phyloP scores from a whole-genome alignment of 2,797 vertebrate genomes.

The Acanthurus leucopareius region DNA sequence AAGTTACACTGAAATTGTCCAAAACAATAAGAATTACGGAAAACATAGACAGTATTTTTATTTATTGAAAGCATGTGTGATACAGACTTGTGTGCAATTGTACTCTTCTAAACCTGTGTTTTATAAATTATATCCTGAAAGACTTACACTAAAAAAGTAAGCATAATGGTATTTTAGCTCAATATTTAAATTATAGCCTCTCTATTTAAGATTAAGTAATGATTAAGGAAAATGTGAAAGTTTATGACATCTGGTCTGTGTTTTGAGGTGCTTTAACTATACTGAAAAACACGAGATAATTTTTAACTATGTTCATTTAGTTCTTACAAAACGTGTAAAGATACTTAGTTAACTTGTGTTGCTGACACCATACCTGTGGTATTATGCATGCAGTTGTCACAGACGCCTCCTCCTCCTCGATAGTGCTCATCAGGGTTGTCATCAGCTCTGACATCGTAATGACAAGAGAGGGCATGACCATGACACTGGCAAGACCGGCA shows the following conservation, averaged over 20 bases:
- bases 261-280: conserved; percentile 10
- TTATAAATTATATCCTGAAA: background rate
- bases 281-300: background rate
- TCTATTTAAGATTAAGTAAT: no score
- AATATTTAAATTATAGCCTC: background rate
- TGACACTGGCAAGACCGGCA: conserved; percentile 92
- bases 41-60: no score
- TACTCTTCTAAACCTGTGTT: background rate
- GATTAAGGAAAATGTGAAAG: background rate
- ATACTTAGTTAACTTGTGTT: background rate
- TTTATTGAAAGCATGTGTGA: background rate
- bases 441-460: conserved; percentile 87
- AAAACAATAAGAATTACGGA: no score
- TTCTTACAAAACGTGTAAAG: background rate
- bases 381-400: conserved; percentile 91
- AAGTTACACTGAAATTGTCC: no score
- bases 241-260: background rate
- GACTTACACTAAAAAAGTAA: no score
- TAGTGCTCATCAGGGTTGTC: conserved; percentile 88
- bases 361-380: conserved; percentile 86
- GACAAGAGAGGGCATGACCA: conserved; percentile 89
- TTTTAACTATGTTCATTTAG: background rate
- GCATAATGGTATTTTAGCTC: background rate
- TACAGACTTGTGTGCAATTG: background rate
- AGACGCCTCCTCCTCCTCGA: conserved; percentile 90